phyloP scores from a whole-genome alignment of 2,888 invertebrate genomes.

The Patella depressa region DNA sequence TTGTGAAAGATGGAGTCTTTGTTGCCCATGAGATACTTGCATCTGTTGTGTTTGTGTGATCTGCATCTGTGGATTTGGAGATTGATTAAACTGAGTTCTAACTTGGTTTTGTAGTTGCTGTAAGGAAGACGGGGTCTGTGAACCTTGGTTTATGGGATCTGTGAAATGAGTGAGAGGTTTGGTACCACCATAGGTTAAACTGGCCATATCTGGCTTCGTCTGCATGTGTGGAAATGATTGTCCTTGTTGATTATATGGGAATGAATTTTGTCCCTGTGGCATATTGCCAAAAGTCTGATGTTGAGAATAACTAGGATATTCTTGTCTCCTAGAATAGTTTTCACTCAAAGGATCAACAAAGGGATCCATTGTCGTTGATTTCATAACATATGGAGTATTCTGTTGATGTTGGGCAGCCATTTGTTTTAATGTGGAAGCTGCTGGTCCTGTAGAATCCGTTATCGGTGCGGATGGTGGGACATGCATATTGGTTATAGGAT shows the following conservation, averaged over 20 bases:
- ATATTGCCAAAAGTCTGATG: slow-evolving; percentile 27
- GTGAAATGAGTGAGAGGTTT: slow-evolving; percentile 68
- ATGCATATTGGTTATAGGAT: slow-evolving; percentile 26
- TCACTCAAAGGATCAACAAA: slow-evolving; percentile 23
- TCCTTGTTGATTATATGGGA: slow-evolving; percentile 25
- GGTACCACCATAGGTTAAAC: slow-evolving; percentile 56
- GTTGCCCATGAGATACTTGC: slow-evolving; percentile 70
- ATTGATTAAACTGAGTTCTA: slow-evolving; percentile 83
- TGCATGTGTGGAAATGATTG: slow-evolving; percentile 39
- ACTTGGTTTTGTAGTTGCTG: slow-evolving; percentile 68
- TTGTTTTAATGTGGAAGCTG: slow-evolving; percentile 94
- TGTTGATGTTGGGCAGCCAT: slow-evolving; percentile 98
- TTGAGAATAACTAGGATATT: slow-evolving; percentile 34
- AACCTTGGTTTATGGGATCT: slow-evolving; percentile 46
- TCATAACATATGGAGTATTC: slow-evolving; percentile 52
- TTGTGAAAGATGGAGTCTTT: slow-evolving; percentile 61
- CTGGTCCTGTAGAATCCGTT: slow-evolving; percentile 78
- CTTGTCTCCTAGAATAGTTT: slow-evolving; percentile 42
- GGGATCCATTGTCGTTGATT: slow-evolving; percentile 56
- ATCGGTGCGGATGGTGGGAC: slow-evolving; percentile 33
- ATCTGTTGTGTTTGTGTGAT: slow-evolving; percentile 84
- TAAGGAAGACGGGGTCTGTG: slow-evolving; percentile 52
- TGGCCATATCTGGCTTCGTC: slow-evolving; percentile 40
- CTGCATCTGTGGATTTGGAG: slow-evolving; percentile 83
- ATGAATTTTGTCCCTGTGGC: slow-evolving; percentile 13